phyloP scores from a whole-genome alignment of 2,888 invertebrate genomes.

The Diaperis boleti region DNA sequence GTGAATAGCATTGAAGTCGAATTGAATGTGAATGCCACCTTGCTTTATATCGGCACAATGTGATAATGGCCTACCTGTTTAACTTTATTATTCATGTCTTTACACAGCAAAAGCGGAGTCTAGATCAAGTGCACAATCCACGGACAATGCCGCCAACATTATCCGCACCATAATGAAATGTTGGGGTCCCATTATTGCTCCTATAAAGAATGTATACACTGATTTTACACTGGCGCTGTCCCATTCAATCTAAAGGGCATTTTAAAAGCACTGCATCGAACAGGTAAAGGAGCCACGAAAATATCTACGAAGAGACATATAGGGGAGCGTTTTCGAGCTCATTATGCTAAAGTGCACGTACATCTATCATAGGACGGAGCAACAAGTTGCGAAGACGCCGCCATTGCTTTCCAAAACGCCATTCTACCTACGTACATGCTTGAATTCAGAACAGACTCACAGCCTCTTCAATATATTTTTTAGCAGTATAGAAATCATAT shows the following conservation, averaged over 20 bases:
- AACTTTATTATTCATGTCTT: slow-evolving; percentile 65
- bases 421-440: no score
- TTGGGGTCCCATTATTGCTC: slow-evolving; percentile 62
- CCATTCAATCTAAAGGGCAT: slow-evolving; percentile 45
- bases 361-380: slow-evolving; percentile 48
- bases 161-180: slow-evolving; percentile 65
- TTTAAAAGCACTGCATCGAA: slow-evolving; percentile 42
- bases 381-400: slow-evolving; percentile 44
- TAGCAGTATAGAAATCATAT: no score
- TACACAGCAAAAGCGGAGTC: slow-evolving; percentile 54
- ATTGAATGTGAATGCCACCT: slow-evolving; percentile 59
- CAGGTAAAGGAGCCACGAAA: slow-evolving; percentile 42
- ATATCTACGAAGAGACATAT: slow-evolving; percentile 47
- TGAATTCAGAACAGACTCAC: neutral
- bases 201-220: slow-evolving; percentile 63
- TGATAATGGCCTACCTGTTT: slow-evolving; percentile 65
- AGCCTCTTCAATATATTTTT: no score
- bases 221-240: slow-evolving; percentile 59
- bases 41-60: slow-evolving; percentile 63
- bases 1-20: slow-evolving; percentile 49
- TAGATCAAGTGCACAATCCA: slow-evolving; percentile 65
- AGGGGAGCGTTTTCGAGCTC: slow-evolving; percentile 50
- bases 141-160: slow-evolving; percentile 64
- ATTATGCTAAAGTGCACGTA: slow-evolving; percentile 53
- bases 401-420: slow-evolving; percentile 29